Conservation (phyloP, 1,140 invertebrate genomes). For the Drosophila sproati region DNA sequence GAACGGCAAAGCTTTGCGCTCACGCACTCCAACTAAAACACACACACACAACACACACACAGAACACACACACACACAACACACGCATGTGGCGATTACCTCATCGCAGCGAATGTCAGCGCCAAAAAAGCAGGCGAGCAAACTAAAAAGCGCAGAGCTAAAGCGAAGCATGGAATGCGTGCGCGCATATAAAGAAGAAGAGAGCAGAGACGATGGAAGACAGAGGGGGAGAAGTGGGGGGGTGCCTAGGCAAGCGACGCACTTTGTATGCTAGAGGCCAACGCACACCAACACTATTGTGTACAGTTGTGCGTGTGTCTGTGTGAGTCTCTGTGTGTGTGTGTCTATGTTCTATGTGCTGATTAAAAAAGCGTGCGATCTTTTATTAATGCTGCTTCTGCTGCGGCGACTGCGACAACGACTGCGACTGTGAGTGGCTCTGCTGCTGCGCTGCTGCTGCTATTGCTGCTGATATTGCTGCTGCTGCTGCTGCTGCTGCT, state of each 20-base stretch:
- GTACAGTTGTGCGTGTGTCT: neutral
- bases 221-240: neutral
- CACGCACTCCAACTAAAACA: conserved; percentile 52
- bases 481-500: neutral
- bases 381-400: conserved; percentile 44
- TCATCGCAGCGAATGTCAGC: conserved; percentile 79
- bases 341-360: conserved; percentile 55
- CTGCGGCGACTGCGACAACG: neutral
- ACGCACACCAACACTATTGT: conserved; percentile 18
- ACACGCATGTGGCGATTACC: conserved; percentile 75
- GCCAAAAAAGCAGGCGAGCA: conserved; percentile 16
- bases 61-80: conserved; percentile 44
- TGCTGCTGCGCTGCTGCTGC: conserved; percentile 27
- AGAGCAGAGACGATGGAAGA: conserved; percentile 11
- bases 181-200: conserved; percentile 32
- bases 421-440: conserved; percentile 7
- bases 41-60: conserved; percentile 42
- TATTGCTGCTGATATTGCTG: neutral
- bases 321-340: conserved; percentile 21
- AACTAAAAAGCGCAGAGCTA: conserved; percentile 56
- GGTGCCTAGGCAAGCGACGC: conserved; percentile 12
- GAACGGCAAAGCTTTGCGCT: conserved; percentile 65
- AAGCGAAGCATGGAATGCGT: conserved; percentile 72
- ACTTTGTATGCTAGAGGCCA: conserved; percentile 59
- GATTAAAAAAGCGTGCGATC: conserved; percentile 68